These are phyloP conservation scores for Koerneria pararmatus DNA, from an alignment of 2,888 invertebrate species.

Conservation along the genomic window DNA sequence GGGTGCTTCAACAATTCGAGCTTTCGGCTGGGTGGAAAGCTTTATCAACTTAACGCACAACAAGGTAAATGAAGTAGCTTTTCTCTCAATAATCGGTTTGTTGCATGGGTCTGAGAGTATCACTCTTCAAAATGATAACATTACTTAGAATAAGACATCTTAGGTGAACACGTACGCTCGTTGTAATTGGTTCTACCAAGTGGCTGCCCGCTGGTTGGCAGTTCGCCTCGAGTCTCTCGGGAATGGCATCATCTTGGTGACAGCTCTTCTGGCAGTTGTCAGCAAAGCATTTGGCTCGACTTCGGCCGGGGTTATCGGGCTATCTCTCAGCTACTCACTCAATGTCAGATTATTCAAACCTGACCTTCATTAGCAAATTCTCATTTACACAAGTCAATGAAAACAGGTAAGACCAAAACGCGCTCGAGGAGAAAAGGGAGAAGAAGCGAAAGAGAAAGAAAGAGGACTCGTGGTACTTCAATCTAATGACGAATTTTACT, in stretches of 20 bases:
- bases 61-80: conserved; percentile 38
- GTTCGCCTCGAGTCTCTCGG: conserved; percentile 36
- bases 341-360: conserved; percentile 38
- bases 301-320: conserved; percentile 64
- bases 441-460: no score
- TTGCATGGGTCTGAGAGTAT: neutral
- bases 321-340: conserved; percentile 65
- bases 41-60: conserved; percentile 44
- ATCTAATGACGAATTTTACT: no score
- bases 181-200: conserved; percentile 21
- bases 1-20: conserved; percentile 55
- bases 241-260: conserved; percentile 26
- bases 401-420: no score
- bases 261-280: conserved; percentile 37
- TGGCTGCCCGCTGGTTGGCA: conserved; percentile 17
- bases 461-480: no score
- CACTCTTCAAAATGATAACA: no score
- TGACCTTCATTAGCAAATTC: neutral
- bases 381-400: no score
- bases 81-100: neutral
- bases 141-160: no score
- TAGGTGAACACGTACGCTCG: conserved; percentile 16
- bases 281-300: conserved; percentile 32
- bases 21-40: conserved; percentile 46
- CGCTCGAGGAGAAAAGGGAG: no score